phyloP scores from a whole-genome alignment of 2,797 vertebrate species.

The Malurus splendens region DNA sequence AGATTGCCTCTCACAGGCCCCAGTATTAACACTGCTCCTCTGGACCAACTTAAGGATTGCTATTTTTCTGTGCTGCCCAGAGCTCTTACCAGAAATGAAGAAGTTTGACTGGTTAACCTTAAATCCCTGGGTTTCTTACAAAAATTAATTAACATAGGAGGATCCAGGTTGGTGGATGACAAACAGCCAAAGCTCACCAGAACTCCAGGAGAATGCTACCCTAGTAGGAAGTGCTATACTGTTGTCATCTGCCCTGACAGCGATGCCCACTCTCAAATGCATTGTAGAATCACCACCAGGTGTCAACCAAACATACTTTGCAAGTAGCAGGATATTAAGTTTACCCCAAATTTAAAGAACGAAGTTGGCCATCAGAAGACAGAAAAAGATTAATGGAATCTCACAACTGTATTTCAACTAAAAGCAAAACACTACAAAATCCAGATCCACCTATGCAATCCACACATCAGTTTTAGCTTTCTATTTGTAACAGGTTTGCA shows the following conservation, averaged over 20 bases:
- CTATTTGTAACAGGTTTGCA: not conserved
- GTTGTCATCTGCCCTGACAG: not conserved
- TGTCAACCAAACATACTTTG: not conserved
- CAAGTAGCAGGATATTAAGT: not conserved
- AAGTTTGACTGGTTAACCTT: not conserved
- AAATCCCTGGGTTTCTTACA: not conserved
- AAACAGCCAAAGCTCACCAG: not conserved
- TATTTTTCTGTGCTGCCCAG: not conserved
- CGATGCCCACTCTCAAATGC: not conserved
- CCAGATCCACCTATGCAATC: not conserved
- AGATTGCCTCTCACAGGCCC: not conserved
- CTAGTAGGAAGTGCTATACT: not conserved
- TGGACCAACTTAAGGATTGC: not conserved
- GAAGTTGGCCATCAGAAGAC: not conserved
- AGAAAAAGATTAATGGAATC: not conserved
- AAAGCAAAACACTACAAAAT: not conserved
- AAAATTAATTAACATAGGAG: not conserved
- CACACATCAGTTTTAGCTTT: not conserved
- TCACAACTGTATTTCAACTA: not conserved
- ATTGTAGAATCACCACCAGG: not conserved
- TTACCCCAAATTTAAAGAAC: not conserved
- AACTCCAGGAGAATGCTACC: fast-evolving
- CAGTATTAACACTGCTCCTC: not conserved
- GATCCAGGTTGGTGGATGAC: not conserved
- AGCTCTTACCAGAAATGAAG: not conserved